Percentiles rank a stretch among this genome's conserved stretches.
Evolutionary conservation across 2,113 vertebrate genomes (phyloP).

Genomic region (Dinomys branickii): DNA sequence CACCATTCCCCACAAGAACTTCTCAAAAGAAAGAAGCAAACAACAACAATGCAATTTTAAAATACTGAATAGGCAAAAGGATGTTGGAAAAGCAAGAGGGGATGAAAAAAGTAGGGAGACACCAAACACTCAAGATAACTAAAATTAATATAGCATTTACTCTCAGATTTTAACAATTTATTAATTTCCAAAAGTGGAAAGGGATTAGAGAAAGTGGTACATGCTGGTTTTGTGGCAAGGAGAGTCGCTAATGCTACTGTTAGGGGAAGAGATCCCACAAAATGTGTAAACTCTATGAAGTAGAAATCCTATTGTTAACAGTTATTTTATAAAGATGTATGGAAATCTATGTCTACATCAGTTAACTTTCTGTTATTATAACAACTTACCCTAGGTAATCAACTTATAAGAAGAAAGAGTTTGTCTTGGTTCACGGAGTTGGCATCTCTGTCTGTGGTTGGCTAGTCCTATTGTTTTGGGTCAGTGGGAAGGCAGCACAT

Average conservation of each 20-base stretch:
- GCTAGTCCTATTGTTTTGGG: neutral
- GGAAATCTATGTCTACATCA: neutral
- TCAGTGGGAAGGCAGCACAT: neutral
- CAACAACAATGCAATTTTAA: neutral
- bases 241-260: neutral
- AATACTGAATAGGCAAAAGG: neutral
- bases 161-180: neutral
- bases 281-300: neutral
- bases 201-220: neutral
- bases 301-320: neutral
- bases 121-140: neutral
- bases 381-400: neutral
- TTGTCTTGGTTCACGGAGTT: neutral
- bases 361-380: neutral
- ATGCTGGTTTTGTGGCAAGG: neutral
- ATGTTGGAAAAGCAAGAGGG: neutral
- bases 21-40: neutral
- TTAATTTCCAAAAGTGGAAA: neutral
- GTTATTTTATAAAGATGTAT: neutral
- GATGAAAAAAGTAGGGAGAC: neutral
- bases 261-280: neutral
- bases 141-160: neutral
- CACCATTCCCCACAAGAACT: too few species aligned
- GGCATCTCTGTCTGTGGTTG: neutral
- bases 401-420: neutral